Evolutionary conservation across 2,797 vertebrate genomes (phyloP), one percentile per base, ranked within the genome.

Genomic region (Sphenopsis melanotis): DNA sequence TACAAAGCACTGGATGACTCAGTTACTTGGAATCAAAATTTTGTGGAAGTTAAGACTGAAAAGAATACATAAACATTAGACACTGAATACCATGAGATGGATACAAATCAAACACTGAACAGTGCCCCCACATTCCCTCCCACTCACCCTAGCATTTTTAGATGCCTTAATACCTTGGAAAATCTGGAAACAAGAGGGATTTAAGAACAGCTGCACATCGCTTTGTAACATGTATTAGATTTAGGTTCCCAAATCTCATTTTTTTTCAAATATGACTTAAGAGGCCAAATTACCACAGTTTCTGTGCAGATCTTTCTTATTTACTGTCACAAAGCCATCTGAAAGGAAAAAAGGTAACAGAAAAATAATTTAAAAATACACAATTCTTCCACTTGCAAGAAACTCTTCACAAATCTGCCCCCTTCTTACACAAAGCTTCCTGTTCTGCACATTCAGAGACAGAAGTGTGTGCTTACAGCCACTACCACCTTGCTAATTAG

Each of bases 101-200:
- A 76, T 76, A 72, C 9, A 81, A 89, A 90, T 52, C 12, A 65
- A 87, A 47, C 23, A 64, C 23, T 86, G 30, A 76, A 52, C 29
- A 64, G 7, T 4, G 1, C 2, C 5, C 23, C n/a, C 10, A 1
- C 6, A 6, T 13, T 11, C 5, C 8, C 5, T 32, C 59, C 39
- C 47, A 34, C 53, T 47, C 49, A 18, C 6, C 3, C 15, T 76
- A 37, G 21, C 6, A 37, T 70, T 81, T 92, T 84, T 65, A 72
- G 69, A 36, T 82, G 12, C 44, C 23, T 76, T 86, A 75, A 68
- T 71, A 57, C 19, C 37, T 69, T 61, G 46, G 30, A 75, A 93
- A 92, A 75, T 68, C 70, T 47, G 50, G 20, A 86, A 83, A 42
- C 34, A 86, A 71, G 82, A 68, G 9, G 24, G 11, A 66, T 74